These are phyloP conservation scores for Thryonomys swinderianus DNA, from an alignment of 2,113 vertebrate genomes.

Conservation along the genomic window DNA sequence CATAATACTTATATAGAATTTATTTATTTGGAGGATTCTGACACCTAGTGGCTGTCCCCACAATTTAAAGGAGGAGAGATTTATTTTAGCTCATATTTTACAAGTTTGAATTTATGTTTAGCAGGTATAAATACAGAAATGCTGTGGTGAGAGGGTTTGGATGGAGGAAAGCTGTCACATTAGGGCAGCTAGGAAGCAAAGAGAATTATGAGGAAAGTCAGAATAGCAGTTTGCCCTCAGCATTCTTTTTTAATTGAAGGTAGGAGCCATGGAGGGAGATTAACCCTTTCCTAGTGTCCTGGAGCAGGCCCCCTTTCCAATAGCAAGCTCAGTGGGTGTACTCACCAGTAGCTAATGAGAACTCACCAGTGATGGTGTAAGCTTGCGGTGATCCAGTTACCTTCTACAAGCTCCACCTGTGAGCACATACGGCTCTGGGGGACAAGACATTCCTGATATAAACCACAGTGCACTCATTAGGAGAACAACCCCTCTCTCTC, in stretches of 20 bases:
- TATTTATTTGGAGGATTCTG: constrained; percentile 50
- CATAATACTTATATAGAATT: neutral
- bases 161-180: neutral
- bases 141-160: neutral
- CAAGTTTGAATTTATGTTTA: neutral
- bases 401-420: neutral
- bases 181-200: neutral
- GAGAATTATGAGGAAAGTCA: too few species aligned
- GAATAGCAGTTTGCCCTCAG: too few species aligned
- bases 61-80: neutral
- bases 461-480: neutral
- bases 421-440: neutral
- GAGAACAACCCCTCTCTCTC: neutral
- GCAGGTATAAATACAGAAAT: neutral
- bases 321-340: too few species aligned
- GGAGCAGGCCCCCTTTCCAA: neutral
- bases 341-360: neutral
- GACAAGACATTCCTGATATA: neutral
- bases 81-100: neutral
- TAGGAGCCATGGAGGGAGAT: neutral
- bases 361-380: neutral
- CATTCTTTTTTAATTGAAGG: neutral
- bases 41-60: neutral
- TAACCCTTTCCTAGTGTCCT: neutral
- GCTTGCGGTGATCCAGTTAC: neutral